Evolutionary conservation across 2,113 vertebrate species (phyloP).

Genomic region (Microtus oregoni): DNA sequence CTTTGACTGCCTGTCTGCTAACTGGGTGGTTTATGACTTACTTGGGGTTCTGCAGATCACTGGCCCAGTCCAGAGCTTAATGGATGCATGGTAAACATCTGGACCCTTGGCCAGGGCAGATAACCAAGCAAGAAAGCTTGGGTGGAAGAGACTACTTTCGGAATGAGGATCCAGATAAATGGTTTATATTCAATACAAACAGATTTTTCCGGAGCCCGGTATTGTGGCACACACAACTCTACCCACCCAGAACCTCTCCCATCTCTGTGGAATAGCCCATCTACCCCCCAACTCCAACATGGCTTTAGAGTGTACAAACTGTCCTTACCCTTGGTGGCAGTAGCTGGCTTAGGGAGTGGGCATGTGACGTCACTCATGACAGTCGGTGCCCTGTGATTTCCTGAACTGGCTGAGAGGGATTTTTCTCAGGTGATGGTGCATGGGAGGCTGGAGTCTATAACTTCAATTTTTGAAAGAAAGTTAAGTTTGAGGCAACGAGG

Average conservation of each 20-base stretch:
- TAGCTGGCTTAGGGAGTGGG: not conserved
- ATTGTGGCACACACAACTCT: not conserved
- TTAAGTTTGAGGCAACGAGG: not conserved
- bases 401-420: not conserved
- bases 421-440: not conserved
- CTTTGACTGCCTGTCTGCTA: not conserved
- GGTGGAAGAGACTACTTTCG: not conserved
- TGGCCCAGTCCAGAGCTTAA: not conserved
- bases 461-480: constrained; percentile 3
- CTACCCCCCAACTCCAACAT: not conserved
- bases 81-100: not conserved
- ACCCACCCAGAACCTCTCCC: not conserved
- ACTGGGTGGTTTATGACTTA: not conserved
- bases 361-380: not conserved
- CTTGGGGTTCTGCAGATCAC: not conserved
- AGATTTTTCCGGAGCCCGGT: not conserved
- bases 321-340: not conserved
- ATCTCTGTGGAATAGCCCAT: not conserved
- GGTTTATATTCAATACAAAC: not conserved
- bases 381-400: not conserved
- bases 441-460: not conserved
- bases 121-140: not conserved
- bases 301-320: not conserved
- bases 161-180: not conserved
- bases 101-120: not conserved